Evolutionary conservation across 2,797 vertebrate species (phyloP), one percentile per base, ranked within the genome.

Genomic region (Notolepis coatsorum): DNA sequence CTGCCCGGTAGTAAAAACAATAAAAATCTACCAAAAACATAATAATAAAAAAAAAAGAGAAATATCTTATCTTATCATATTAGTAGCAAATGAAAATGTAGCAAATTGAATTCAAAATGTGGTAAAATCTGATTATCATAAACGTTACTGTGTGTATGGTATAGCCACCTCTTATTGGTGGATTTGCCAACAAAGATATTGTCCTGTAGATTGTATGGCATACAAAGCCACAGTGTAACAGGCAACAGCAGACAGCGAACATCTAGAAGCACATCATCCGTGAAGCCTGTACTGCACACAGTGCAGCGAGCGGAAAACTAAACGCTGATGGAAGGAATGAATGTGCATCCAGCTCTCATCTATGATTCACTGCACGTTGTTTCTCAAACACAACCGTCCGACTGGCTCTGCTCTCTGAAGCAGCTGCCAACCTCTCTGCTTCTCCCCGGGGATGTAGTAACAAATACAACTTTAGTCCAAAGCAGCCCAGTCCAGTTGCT

Each of bases 381-480:
- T 8, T 46, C 31, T 57, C 53, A 42, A 71, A 62, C 59, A 35
- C 33, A 60, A 18, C 33, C 45, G 37, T 64, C 33, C 46, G 62
- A 77, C 23, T 65, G 28, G 50, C 62, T 53, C 33, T 30, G 43
- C 64, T 75, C 61, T 64, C 77, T 4, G 10, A 50, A 65, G 12
- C 30, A 35, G 51, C 61, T 65, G 53, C 48, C 27, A 65, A 37
- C 51, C 41, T 39, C 25, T 21, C n/a, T 38, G 10, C 46, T 50
- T 15, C 15, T 65, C 68, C 51, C 47, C 13, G 4, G 54, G 60
- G 67, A 68, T n/a, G 8, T 7, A 30, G 17, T 18, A 35, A 21
- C 3, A 31, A 5, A 33, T 51, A 10, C 48, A 13, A 20, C 17
- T 50, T 21, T 54, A 10, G 17, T 21, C 8, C 33, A 18, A 33